Evolutionary conservation across 2,113 vertebrate species (phyloP).

Genomic region (Hyaena hyaena): DNA sequence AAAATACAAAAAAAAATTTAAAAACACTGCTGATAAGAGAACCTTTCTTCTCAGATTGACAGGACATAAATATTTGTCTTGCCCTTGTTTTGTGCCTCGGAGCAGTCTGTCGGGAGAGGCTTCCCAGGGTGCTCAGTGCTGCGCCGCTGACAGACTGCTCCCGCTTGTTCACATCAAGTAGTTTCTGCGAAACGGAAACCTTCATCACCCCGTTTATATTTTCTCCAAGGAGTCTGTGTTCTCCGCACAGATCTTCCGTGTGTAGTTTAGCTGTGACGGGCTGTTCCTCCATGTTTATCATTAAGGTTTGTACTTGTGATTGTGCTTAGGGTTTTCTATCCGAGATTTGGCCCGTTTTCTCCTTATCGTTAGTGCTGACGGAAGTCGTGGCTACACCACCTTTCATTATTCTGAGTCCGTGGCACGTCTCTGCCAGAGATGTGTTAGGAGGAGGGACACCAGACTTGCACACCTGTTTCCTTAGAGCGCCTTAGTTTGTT

Average conservation of each 20-base stretch:
- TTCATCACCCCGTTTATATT: neutral
- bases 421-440: neutral
- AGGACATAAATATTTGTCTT: neutral
- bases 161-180: too few relatives aligned
- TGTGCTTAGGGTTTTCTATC: neutral
- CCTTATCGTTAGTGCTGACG: accelerated
- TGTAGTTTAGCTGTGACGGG: accelerated
- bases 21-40: neutral
- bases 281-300: neutral
- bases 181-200: neutral
- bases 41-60: neutral
- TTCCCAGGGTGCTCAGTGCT: too few relatives aligned
- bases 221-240: neutral
- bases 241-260: neutral
- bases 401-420: neutral
- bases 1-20: neutral
- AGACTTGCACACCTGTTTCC: accelerated
- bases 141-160: too few relatives aligned
- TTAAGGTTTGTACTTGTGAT: neutral
- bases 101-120: neutral
- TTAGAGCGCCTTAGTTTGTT: neutral
- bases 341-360: neutral
- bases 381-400: neutral
- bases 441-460: neutral
- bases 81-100: neutral